Evolutionary conservation across 1,140 invertebrate species (phyloP).

Genomic region (Cotesia chilonis): DNA sequence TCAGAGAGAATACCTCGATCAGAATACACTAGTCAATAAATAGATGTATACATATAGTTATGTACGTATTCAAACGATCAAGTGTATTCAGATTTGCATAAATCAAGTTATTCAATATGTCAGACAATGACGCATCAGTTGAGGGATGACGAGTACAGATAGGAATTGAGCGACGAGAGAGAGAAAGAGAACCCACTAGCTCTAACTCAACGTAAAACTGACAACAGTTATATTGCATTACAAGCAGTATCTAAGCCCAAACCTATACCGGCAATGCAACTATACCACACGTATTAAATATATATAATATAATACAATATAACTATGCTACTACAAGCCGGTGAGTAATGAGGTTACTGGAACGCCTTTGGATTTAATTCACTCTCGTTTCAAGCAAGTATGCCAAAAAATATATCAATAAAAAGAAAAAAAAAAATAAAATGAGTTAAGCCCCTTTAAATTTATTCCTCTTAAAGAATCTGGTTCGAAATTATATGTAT

Average conservation of each 20-base stretch:
- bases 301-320: slow-evolving; percentile 4
- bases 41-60: too few relatives aligned
- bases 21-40: too few relatives aligned
- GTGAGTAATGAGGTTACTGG: slow-evolving; percentile 53
- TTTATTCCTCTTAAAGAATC: too few relatives aligned
- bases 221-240: neutral
- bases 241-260: neutral
- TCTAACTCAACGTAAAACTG: slow-evolving; percentile 8
- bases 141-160: slow-evolving; percentile 1
- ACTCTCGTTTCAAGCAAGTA: neutral
- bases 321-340: slow-evolving; percentile 14
- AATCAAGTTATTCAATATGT: slow-evolving; percentile 25
- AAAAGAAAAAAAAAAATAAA: neutral
- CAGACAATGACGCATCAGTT: slow-evolving; percentile 12
- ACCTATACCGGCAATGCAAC: too few relatives aligned
- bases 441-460: too few relatives aligned
- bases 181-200: neutral
- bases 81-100: slow-evolving; percentile 20
- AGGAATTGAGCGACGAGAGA: neutral
- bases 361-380: slow-evolving; percentile 50
- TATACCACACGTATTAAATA: neutral
- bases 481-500: too few relatives aligned
- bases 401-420: slow-evolving; percentile 5
- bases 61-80: neutral
- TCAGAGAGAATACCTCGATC: too few relatives aligned